A percentile compares a stretch with the other conserved stretches of the same genome.
Evolutionary conservation across 2,113 vertebrate species (phyloP).

Genomic region (Pachycephala philippinensis): DNA sequence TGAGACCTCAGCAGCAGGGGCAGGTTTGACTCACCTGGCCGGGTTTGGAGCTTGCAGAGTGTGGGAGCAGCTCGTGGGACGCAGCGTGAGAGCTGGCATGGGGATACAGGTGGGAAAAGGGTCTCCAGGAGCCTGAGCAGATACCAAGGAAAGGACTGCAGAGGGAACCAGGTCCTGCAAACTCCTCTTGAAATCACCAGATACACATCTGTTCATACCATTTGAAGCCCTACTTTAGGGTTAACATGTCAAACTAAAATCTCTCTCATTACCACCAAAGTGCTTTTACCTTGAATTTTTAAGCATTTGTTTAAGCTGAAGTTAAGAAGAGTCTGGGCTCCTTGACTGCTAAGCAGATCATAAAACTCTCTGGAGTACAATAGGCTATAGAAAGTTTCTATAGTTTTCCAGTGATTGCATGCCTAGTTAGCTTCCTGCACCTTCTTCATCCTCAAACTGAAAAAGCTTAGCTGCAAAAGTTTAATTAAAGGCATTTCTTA

Average conservation of each 20-base stretch:
- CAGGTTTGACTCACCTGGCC: slow-evolving; percentile 51
- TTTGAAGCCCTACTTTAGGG: background rate
- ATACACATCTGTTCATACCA: background rate
- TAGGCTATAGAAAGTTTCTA: background rate
- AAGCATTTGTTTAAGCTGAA: background rate
- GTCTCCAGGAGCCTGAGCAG: background rate
- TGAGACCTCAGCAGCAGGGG: background rate
- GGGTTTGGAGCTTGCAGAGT: background rate
- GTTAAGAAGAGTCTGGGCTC: background rate
- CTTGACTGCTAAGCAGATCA: background rate
- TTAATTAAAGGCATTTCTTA: background rate
- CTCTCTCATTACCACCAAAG: background rate
- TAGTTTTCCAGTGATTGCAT: background rate
- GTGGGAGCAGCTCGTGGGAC: background rate
- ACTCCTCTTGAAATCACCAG: background rate
- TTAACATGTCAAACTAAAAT: background rate
- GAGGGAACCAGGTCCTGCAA: background rate
- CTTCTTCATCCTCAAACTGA: background rate
- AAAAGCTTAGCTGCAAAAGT: background rate
- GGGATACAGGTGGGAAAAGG: background rate
- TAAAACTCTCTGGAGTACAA: background rate
- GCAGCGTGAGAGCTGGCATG: background rate
- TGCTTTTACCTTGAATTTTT: background rate
- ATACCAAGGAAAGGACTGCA: background rate
- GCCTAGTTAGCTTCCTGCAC: background rate